Base-by-base conservation (phyloP, 2,797 vertebrate species). In the Orientallactaga sibirica region DNA sequence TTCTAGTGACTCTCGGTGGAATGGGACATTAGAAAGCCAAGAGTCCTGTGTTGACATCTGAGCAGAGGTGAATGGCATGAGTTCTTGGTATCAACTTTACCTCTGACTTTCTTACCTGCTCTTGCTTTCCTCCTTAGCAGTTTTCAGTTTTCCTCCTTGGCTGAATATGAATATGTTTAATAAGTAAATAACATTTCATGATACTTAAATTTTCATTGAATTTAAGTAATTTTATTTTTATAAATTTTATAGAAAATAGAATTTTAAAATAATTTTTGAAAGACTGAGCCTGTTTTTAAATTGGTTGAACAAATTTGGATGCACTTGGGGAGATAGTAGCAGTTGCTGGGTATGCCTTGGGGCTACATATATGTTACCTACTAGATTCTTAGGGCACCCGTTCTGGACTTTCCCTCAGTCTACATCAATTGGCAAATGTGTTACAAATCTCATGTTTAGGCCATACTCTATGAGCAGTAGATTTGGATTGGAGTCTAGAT, bases 271-370 rank as follows among this genome's bases (percentile, higher is more conserved):
- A 68, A 76, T 82, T 73, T 83, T n/a, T 16, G 76, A 27, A 80
- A 86, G 79, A 78, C 11, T 62, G 24, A 84, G 33, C 16, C 74
- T 90, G 71, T 70, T 91, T 91, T 92, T 71, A 96, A 79, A 91
- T 91, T 75, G 48, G 29, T 75, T 83, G 58, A 70, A 84, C 33
- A 52, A 75, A 93, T 70, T 85, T 70, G 41, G 11, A 70, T 83
- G 25, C 74, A 33, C 7, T 81, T 78, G 66, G n/a, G 15, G 43
- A 81, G 19, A 75, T 83, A 84, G 19, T 37, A 76, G 86, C 22
- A 37, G 7, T 73, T 74, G 75, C 61, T 80, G 73, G 48, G 27
- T 83, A 58, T 92, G 70, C 78, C 22, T 58, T 64, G 10, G 33
- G 2, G 33, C 2, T 37, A 37, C 37, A 66, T 70, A 77, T 48